phyloP scores from a whole-genome alignment of 1,140 invertebrate genomes.

The Bombus vancouverensis region DNA sequence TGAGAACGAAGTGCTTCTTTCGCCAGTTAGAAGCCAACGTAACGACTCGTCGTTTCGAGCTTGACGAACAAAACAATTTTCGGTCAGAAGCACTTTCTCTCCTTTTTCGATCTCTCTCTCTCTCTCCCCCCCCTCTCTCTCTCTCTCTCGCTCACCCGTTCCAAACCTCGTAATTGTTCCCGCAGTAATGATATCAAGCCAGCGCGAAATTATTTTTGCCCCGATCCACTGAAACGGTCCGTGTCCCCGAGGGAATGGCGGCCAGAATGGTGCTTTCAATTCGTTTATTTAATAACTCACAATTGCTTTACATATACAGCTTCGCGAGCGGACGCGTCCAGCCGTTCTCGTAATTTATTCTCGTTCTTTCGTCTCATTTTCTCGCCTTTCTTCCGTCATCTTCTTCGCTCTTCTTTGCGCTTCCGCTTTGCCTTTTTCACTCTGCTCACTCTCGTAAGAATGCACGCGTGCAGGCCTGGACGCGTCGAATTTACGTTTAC shows the following conservation, averaged over 20 bases:
- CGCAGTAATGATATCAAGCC: slow-evolving; percentile 22
- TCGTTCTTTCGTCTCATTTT: neutral
- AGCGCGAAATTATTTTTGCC: slow-evolving; percentile 30
- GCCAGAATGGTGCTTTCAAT: slow-evolving; percentile 53
- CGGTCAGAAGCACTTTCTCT: neutral
- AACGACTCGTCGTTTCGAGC: neutral
- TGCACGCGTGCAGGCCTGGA: neutral
- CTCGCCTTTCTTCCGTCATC: neutral
- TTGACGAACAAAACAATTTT: slow-evolving; percentile 7
- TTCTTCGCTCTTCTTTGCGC: neutral
- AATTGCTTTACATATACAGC: slow-evolving; percentile 72
- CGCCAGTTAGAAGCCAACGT: neutral
- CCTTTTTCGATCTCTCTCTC: neutral
- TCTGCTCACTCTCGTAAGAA: neutral
- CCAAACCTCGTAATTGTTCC: slow-evolving; percentile 16
- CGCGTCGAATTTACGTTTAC: slow-evolving; percentile 45
- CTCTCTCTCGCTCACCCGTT: no score
- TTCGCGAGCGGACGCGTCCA: slow-evolving; percentile 45
- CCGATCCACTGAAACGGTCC: slow-evolving; percentile 18
- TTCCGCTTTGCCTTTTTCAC: neutral
- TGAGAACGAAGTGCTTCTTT: neutral
- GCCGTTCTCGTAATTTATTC: slow-evolving; percentile 4
- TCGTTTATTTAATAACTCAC: slow-evolving; percentile 70
- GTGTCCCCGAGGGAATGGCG: slow-evolving; percentile 8
- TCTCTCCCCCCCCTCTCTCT: neutral